Percentiles rank a stretch among this genome's conserved stretches.
Conservation (phyloP, 2,113 vertebrate genomes). For the Limanda limanda region DNA sequence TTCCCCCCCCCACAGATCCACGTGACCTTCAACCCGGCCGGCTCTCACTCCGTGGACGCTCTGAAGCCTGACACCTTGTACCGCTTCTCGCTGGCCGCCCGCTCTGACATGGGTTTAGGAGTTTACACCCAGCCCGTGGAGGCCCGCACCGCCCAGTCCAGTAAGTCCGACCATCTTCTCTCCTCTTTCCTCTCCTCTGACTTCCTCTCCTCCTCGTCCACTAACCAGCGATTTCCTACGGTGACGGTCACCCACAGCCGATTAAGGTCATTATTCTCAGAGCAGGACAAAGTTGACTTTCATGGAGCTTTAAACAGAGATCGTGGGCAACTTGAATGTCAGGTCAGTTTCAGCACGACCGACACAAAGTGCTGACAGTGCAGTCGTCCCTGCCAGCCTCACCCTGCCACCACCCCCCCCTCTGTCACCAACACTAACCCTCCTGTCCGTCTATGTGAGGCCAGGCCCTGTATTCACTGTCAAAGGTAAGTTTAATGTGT, state of each 20-base stretch:
- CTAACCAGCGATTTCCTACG: conserved; percentile 46
- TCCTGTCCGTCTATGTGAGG: conserved; percentile 66
- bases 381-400: conserved; percentile 47
- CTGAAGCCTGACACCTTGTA: conserved; percentile 92
- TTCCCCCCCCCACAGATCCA: conserved; percentile 81
- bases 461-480: conserved; percentile 58
- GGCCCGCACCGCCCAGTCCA: conserved; percentile 93
- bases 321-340: conserved; percentile 55
- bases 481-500: conserved; percentile 79
- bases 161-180: conserved; percentile 83
- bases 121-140: conserved; percentile 91
- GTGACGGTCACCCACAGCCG: conserved; percentile 14
- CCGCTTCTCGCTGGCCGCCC: conserved; percentile 90
- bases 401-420: conserved; percentile 42
- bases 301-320: conserved; percentile 39
- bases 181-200: conserved; percentile 18
- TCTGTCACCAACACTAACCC: conserved; percentile 73
- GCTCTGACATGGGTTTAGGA: conserved; percentile 91
- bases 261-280: conserved; percentile 35
- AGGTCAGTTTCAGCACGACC: conserved; percentile 52
- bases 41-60: conserved; percentile 88
- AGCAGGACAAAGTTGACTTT: conserved; percentile 38
- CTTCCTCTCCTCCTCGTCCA: conserved; percentile 36
- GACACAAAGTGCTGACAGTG: conserved; percentile 50
- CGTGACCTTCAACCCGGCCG: conserved; percentile 88